Evolutionary conservation across 2,113 vertebrate genomes (phyloP).

Genomic region (Tympanuchus pallidicinctus): DNA sequence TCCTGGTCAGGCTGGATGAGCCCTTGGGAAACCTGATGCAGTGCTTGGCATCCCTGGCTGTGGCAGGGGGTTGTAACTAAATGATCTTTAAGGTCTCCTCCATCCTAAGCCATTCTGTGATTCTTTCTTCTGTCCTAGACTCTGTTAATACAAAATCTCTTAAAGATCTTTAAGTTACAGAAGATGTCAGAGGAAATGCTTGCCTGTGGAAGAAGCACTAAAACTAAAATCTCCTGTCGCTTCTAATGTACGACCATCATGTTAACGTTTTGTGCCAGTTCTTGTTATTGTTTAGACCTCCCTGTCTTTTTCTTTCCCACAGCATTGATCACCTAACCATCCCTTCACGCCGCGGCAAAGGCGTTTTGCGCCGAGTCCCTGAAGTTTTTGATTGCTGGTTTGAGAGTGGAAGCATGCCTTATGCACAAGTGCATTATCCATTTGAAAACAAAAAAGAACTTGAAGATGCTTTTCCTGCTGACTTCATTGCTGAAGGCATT

Average conservation of each 20-base stretch:
- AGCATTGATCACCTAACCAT: constrained; percentile 90
- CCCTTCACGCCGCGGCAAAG: constrained; percentile 89
- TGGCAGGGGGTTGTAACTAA: no score
- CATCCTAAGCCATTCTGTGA: no score
- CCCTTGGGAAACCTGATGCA: no score
- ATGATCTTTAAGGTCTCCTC: no score
- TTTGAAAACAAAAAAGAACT: constrained; percentile 93
- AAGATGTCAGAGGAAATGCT: background rate
- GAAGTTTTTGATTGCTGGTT: constrained; percentile 99
- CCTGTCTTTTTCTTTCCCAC: background rate
- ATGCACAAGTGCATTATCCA: constrained; percentile 95
- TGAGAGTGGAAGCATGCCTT: constrained; percentile 98
- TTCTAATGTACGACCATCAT: rapidly evolving
- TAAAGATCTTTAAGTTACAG: background rate
- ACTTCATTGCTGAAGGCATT: constrained; percentile 98
- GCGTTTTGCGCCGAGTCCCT: constrained; percentile 80
- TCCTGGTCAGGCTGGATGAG: no score
- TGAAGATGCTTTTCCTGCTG: constrained; percentile 94
- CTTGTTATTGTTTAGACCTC: background rate
- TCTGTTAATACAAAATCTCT: background rate
- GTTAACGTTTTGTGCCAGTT: background rate
- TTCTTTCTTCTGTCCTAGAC: background rate
- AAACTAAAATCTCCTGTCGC: background rate
- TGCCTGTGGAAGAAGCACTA: background rate
- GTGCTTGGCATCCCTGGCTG: no score